phyloP scores from a whole-genome alignment of 2,797 vertebrate species.

The Erethizon dorsatum region DNA sequence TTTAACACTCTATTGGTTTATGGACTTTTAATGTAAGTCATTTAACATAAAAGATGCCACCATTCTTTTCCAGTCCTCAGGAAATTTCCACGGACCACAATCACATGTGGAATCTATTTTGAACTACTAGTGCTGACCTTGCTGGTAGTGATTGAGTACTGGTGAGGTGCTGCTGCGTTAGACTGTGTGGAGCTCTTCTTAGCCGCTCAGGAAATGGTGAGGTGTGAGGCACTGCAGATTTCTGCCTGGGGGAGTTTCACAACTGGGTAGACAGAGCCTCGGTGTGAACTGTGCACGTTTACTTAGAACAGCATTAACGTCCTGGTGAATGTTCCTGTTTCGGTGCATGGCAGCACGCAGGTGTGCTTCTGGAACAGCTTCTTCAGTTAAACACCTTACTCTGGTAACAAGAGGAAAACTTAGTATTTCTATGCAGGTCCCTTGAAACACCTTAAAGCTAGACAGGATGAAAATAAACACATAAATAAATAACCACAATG shows the following conservation, averaged over 20 bases:
- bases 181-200: neutral
- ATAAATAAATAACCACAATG: neutral
- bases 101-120: neutral
- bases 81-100: neutral
- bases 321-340: neutral
- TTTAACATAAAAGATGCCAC: neutral
- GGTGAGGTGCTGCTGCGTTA: neutral
- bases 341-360: neutral
- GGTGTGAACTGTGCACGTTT: neutral
- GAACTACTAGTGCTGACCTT: neutral
- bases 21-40: neutral
- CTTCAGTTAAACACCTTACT: neutral
- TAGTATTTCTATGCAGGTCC: neutral
- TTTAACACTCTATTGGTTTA: conserved; percentile 41
- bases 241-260: neutral
- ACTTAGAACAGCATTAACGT: neutral
- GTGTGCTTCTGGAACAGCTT: neutral
- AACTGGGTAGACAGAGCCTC: neutral
- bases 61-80: neutral
- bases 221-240: neutral
- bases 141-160: neutral
- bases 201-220: neutral
- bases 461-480: neutral
- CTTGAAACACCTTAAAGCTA: conserved; percentile 39
- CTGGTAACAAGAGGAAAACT: neutral